Conservation (phyloP, 2,113 vertebrate genomes). For the Chinchilla lanigera region DNA sequence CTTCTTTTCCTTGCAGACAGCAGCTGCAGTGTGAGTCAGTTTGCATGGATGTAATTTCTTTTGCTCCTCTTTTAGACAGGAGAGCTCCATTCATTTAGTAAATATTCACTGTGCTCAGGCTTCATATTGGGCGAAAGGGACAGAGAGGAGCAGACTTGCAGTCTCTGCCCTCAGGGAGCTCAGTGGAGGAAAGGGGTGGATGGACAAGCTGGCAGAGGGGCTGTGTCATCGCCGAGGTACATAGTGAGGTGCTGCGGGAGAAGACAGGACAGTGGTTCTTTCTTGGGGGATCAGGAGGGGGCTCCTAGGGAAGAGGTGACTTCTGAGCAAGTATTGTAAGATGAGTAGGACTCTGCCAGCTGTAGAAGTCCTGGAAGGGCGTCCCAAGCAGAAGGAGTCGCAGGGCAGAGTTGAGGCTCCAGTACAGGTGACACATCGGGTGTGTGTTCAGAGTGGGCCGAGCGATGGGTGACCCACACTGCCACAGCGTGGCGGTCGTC, state of each 20-base stretch:
- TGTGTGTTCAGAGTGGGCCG: background rate
- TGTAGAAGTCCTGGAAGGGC: background rate
- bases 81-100: conserved; percentile 43
- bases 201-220: background rate
- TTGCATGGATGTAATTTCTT: background rate
- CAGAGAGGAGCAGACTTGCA: background rate
- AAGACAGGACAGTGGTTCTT: background rate
- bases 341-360: background rate
- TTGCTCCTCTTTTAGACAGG: background rate
- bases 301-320: background rate
- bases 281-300: background rate
- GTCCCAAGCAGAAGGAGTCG: background rate
- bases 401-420: background rate
- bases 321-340: background rate
- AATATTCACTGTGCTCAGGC: background rate
- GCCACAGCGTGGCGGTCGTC: background rate
- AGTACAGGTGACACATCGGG: background rate
- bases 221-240: background rate
- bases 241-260: background rate
- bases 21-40: conserved; percentile 45
- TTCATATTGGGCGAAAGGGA: background rate
- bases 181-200: background rate
- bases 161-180: background rate
- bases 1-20: background rate
- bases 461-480: background rate